Base-by-base conservation (phyloP, 2,888 invertebrate genomes). In the Drosophila peninsularis region DNA sequence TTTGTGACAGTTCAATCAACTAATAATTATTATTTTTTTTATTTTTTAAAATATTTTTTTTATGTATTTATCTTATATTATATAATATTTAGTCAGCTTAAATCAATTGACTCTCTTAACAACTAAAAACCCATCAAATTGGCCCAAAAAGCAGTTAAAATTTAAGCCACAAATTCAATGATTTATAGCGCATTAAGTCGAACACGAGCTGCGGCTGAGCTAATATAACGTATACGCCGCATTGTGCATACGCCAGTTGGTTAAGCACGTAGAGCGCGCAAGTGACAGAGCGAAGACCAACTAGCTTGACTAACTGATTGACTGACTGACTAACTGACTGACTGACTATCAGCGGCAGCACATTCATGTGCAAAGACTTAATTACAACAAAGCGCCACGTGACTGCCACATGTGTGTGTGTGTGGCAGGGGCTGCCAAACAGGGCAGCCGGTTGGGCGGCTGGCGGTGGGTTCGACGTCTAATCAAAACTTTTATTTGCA, bases 401-500 rank as follows among this genome's bases (percentile, higher is more conserved):
- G 79, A 75, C 71, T 71, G 54, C 53, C 79, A 76, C 85, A 89
- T 87, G 71, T 74, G 78, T 62, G 62, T 42, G 44, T 13, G 19
- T 0, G 78, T 60, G 63, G 30, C 13, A 34, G 37, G 45, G 52
- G 36, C 49, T 49, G 54, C 45, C 27, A 30, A n/a, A 11, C 47
- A 50, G 45, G 69, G 49, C 37, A 54, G 44, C 49, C 21, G 13
- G 30, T 9, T 17, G 42, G 24, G 9, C 39, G 41, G 27, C 6
- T 5, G 11, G 39, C 63, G 32, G 52, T 58, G 63, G 52, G 49
- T 60, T 79, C 37, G 52, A 74, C 87, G 83, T 88, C 90, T 86
- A 86, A 86, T 86, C 90, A 90, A 90, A 90, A 90, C 90, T 91
- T 90, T 91, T 91, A 91, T 90, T 91, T 90, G 90, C 90, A 88